Base-by-base conservation (phyloP, 2,888 invertebrate species). In the Beris morrisii region DNA sequence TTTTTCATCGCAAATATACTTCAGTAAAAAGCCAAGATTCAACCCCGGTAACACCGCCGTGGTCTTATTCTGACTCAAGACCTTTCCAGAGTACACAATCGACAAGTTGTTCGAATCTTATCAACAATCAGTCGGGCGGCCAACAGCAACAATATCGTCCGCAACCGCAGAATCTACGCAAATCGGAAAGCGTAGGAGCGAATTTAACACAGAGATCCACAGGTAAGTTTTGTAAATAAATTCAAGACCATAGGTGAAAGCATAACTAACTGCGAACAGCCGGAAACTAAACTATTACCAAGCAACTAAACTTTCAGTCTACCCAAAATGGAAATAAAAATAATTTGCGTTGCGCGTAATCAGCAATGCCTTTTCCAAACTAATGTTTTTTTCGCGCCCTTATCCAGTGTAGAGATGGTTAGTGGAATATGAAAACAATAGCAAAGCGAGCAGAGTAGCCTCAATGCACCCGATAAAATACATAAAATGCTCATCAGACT, bases 171-270 rank as follows among this genome's bases (percentile, higher is more conserved):
- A 63, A 63, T 63, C 53, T 58, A 83, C 94, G 68, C 93, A 94
- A 82, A 94, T 92, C 82, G 92, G 92, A 66, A 85, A 93, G 88
- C 93, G 94, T 93, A 55, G 15, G 44, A n/a, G 13, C 46, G 13
- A 56, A 45, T 52, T 52, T 32, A 38, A 38, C 61, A 38, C 52
- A 31, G 32, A 50, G 50, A 22, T 50, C 61, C 7, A n/a, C 61
- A 52, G 61, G 61, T 61, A 30, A 61, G 61, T 43, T 12, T 32
- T 65, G 11, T 50, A 22, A 22, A 22, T 22, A 22, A 22, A 22
- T 22, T 22, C 22, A 28, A 45, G 1, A 32, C 45, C 7, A 7
- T 46, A 22, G 22, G 22, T 22, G 22, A 22, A 22, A 22, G 22
- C 22, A 3, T 22, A 22, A 22, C 22, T 22, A 22, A 22, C 22